These are phyloP conservation scores for Papilio helenus DNA, from an alignment of 1,140 invertebrate species.

Conservation along the genomic window DNA sequence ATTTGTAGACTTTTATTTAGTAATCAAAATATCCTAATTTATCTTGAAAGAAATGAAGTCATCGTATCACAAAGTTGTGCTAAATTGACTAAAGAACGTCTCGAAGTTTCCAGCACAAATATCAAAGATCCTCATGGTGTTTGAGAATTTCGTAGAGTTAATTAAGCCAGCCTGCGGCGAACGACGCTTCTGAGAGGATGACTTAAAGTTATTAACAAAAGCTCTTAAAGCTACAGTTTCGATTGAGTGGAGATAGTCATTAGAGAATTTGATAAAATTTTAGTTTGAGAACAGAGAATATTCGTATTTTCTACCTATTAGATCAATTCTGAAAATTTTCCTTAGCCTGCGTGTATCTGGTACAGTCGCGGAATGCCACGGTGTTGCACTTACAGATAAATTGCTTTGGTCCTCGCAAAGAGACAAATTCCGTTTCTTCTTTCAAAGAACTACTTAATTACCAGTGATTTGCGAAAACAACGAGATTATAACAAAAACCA, in stretches of 20 bases:
- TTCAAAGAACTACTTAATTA: no score
- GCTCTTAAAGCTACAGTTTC: slow-evolving; percentile 1
- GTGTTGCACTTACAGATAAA: no score
- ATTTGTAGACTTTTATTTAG: neutral
- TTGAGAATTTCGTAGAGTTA: slow-evolving; percentile 8
- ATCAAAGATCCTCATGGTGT: slow-evolving; percentile 1
- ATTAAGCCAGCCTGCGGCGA: slow-evolving; percentile 4
- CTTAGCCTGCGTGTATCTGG: no score
- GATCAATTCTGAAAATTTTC: no score
- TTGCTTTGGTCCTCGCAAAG: no score
- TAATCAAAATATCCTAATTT: neutral
- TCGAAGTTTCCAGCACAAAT: neutral
- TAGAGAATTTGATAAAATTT: neutral
- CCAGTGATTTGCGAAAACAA: no score
- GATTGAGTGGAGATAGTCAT: neutral
- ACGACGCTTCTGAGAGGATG: slow-evolving; percentile 1
- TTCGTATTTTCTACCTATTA: neutral
- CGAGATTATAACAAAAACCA: no score
- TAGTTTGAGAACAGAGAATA: neutral
- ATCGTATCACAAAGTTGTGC: neutral
- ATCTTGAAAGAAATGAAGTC: neutral
- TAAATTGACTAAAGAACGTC: slow-evolving; percentile 10
- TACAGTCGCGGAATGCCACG: no score
- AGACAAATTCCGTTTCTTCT: no score
- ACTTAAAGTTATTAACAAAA: slow-evolving; percentile 19